phyloP scores from a whole-genome alignment of 2,888 invertebrate species.

The Pseudolycoriella hygida region DNA sequence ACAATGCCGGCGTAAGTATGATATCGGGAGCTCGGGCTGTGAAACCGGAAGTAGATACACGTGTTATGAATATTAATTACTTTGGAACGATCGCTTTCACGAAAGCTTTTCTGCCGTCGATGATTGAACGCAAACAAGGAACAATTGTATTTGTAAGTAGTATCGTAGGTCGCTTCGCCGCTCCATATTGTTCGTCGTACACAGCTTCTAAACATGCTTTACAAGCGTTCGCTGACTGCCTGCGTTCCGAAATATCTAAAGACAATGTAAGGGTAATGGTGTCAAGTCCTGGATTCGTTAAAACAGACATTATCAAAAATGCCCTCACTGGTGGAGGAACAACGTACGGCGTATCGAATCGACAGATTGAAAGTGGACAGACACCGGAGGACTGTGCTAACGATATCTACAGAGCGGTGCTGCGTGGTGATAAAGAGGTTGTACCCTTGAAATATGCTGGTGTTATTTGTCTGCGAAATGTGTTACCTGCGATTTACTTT shows the following conservation, averaged over 20 bases:
- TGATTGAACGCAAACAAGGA: slow-evolving; percentile 59
- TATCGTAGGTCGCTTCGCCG: slow-evolving; percentile 77
- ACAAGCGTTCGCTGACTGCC: slow-evolving; percentile 82
- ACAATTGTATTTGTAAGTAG: slow-evolving; percentile 82
- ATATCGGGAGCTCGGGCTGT: slow-evolving; percentile 61
- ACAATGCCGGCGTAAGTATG: slow-evolving; percentile 75
- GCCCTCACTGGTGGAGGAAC: slow-evolving; percentile 68
- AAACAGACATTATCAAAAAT: slow-evolving; percentile 81
- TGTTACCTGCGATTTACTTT: slow-evolving; percentile 54
- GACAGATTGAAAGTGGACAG: slow-evolving; percentile 37
- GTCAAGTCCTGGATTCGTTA: slow-evolving; percentile 82
- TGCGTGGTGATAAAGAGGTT: slow-evolving; percentile 46
- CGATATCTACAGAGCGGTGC: slow-evolving; percentile 44
- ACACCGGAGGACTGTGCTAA: slow-evolving; percentile 50
- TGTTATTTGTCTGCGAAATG: slow-evolving; percentile 47
- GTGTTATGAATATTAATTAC: slow-evolving; percentile 86
- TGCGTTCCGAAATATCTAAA: slow-evolving; percentile 69
- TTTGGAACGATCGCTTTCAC: slow-evolving; percentile 87
- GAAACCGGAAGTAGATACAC: slow-evolving; percentile 60
- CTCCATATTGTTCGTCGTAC: slow-evolving; percentile 79
- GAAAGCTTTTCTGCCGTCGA: slow-evolving; percentile 61
- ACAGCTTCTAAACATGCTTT: slow-evolving; percentile 87
- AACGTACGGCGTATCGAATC: slow-evolving; percentile 52
- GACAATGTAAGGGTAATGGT: slow-evolving; percentile 69
- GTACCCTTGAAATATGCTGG: slow-evolving; percentile 41